Base-by-base conservation (phyloP, 2,113 vertebrate species). In the Coturnix japonica region DNA sequence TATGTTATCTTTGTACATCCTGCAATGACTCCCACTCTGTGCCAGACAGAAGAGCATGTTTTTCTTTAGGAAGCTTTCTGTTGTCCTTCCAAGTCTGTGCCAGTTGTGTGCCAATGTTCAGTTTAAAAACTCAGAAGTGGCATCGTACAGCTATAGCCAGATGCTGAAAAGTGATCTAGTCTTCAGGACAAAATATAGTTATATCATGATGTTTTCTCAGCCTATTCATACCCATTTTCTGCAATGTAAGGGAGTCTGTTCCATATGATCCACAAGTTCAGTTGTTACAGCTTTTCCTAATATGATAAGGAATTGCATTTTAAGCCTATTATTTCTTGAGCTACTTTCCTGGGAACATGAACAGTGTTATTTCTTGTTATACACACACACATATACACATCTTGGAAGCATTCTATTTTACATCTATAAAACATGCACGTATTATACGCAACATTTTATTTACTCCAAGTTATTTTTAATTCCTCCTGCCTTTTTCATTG, bases 191-290 rank as follows among this genome's bases (percentile, higher is more conserved):
- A 92, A 81, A 81, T 81, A 53, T 4, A 60, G 30, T 47, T 64
- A 12, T 66, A 66, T 37, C 31, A 86, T 31, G 17, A 12, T 61
- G 33, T 67, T 84, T 2, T 6, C 75, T 20, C 17, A 71, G 19
- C 26, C 39, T 87, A n/a, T 44, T 89, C 65, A 35, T 51, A 26
- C n/a, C 60, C 3, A 65, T 78, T 94, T 91, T 69, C 9, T 5
- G n/a, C 31, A 64, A 13, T 3, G 7, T 43, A 93, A 88, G 77
- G 22, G 49, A 54, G 31, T 47, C 54, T 70, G 7, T 63, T 73
- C 43, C 28, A 2, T 88, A 39, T 11, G 37, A 90, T 43, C 28
- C 61, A n/a, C 0, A 1, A 75, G 19, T 0, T 0, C 19, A 74
- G 30, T 66, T 67, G 10, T 41, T 37, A 64, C 9, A 9, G 37